Conservation (phyloP, 2,797 vertebrate species). For the Platyrinchus mystaceus region DNA sequence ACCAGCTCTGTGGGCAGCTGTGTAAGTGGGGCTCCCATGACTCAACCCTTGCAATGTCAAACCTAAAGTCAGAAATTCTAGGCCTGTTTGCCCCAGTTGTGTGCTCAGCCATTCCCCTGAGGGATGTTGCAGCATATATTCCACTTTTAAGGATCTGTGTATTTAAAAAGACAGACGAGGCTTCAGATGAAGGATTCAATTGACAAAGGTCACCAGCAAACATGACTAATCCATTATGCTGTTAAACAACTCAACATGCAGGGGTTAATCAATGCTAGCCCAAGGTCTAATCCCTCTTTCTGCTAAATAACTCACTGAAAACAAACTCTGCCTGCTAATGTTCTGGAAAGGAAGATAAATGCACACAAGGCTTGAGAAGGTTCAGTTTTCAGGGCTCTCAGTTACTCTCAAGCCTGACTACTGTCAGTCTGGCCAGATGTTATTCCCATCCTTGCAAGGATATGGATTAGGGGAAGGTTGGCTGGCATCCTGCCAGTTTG, state of each 20-base stretch:
- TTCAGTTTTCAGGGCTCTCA: not conserved
- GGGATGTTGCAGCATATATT: not conserved
- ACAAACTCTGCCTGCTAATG: slow-evolving; percentile 32
- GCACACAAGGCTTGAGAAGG: not conserved
- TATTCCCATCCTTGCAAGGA: slow-evolving; percentile 18
- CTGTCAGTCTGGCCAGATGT: not conserved
- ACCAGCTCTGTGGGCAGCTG: not conserved
- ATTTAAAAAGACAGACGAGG: not conserved
- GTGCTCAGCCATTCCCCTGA: not conserved
- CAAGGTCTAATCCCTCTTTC: slow-evolving; percentile 11
- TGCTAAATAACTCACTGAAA: slow-evolving; percentile 48
- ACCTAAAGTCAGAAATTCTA: not conserved
- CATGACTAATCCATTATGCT: slow-evolving; percentile 51
- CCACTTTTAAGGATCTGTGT: not conserved
- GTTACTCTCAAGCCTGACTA: not conserved
- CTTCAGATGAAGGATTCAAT: slow-evolving; percentile 14
- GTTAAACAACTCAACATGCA: slow-evolving; percentile 62
- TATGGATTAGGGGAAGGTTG: not conserved
- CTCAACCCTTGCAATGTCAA: accelerated
- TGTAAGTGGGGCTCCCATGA: accelerated
- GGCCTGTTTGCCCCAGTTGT: not conserved
- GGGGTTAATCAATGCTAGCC: slow-evolving; percentile 65
- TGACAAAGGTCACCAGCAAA: slow-evolving; percentile 56
- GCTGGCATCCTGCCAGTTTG: not conserved
- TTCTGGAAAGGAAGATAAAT: not conserved